Evolutionary conservation across 2,888 invertebrate species (phyloP).

Genomic region (Tryphoninae sp.): DNA sequence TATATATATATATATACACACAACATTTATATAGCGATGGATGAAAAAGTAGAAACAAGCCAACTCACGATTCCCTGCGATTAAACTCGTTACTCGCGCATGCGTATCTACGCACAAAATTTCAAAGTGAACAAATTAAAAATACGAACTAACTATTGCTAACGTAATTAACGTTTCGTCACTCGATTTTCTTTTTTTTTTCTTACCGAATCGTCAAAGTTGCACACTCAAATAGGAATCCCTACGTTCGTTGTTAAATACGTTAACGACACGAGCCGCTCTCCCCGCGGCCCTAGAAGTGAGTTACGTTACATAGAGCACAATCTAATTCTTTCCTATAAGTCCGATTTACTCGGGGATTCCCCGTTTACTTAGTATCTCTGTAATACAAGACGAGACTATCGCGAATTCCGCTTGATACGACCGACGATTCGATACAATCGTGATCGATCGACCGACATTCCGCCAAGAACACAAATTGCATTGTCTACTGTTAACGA

Average conservation of each 20-base stretch:
- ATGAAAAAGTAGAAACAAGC: not conserved
- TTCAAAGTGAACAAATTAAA: constrained; percentile 23
- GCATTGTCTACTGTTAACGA: too few species aligned
- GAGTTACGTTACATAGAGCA: constrained; percentile 44
- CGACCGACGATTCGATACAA: not conserved
- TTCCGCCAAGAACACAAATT: not conserved
- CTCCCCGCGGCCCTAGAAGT: constrained; percentile 43
- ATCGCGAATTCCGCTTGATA: not conserved
- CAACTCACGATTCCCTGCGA: not conserved
- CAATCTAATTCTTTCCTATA: constrained; percentile 58
- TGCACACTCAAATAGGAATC: constrained; percentile 48
- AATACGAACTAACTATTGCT: constrained; percentile 12
- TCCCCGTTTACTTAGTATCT: constrained; percentile 30
- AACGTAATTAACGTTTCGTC: constrained; percentile 35
- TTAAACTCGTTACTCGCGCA: not conserved
- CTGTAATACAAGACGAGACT: not conserved
- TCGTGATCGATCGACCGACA: not conserved
- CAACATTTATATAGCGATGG: not conserved
- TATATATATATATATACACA: not conserved
- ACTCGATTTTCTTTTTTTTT: constrained; percentile 34
- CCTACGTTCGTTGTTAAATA: constrained; percentile 50
- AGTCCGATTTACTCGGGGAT: constrained; percentile 17
- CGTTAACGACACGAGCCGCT: constrained; percentile 48
- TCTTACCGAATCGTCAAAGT: constrained; percentile 54
- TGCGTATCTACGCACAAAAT: constrained; percentile 30